Conservation (phyloP, 2,888 invertebrate species). For the Smittia sp. region DNA sequence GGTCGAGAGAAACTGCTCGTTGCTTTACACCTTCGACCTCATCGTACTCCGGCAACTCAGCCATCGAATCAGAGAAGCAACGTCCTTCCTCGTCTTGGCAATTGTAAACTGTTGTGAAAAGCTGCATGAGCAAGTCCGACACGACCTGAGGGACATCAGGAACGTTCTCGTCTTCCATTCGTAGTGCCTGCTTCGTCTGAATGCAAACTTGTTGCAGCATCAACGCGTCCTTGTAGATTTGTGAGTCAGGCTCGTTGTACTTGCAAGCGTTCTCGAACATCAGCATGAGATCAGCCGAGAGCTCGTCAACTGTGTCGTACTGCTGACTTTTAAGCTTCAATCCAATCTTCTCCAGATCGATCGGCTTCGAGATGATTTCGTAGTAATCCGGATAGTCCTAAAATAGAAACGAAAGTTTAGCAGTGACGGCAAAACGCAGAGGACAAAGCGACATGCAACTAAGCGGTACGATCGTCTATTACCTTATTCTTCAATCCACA, state of each 20-base stretch:
- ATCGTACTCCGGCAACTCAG: constrained; percentile 87
- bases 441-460: constrained; percentile 19
- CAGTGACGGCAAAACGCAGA: constrained; percentile 9
- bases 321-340: constrained; percentile 73
- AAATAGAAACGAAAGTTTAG: constrained; percentile 43
- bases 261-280: constrained; percentile 98
- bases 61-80: constrained; percentile 94
- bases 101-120: constrained; percentile 92
- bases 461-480: not conserved
- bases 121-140: constrained; percentile 83
- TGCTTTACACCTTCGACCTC: constrained; percentile 67
- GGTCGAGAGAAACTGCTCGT: constrained; percentile 83
- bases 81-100: constrained; percentile 96
- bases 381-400: constrained; percentile 96
- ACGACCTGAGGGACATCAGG: constrained; percentile 88
- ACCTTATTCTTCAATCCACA: constrained; percentile 38
- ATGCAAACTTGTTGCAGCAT: constrained; percentile 87
- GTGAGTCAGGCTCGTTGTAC: constrained; percentile 96
- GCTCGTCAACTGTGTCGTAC: constrained; percentile 80
- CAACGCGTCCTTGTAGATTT: constrained; percentile 94
- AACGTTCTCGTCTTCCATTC: constrained; percentile 69
- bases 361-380: constrained; percentile 92
- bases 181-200: constrained; percentile 85
- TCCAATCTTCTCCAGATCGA: constrained; percentile 93
- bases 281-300: constrained; percentile 82